Evolutionary conservation across 2,888 invertebrate species (phyloP), one percentile per base, ranked within the genome.

Genomic region (Torymus auratus): DNA sequence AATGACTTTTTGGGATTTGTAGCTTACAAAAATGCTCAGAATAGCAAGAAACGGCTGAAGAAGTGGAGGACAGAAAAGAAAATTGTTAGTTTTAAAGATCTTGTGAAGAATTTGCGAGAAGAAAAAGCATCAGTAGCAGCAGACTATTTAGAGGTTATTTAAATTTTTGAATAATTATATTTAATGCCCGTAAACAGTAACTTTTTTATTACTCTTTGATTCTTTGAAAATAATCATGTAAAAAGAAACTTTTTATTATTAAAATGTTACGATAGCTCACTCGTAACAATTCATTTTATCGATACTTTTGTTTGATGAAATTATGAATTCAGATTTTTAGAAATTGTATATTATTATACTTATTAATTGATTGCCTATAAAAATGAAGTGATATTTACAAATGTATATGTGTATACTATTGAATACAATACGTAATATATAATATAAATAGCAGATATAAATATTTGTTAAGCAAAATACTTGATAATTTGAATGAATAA

Each of bases 51-150:
- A 13, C 58, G 70, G 14, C 20, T 56, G 11, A 70, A 17, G 56
- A 56, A 70, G 2, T n/a, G 17, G 15, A 70, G 70, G 23, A n/a
- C 15, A 20, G 56, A 70, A 15, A 70, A 70, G 23, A 70, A 70
- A 70, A 56, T 70, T 53, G 14, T 2, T n/a, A 70, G 7, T 20
- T 53, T 70, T 11, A 55, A 70, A 52, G 53, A 70, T 13, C 55
- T 70, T 12, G 7, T 70, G 56, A 28, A 5, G 7, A 3, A 28
- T 28, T 28, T 5, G 28, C 3, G 7, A 28, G 28, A 28, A 28
- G 28, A 28, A 28, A 28, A 28, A 28, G 28, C 28, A 28, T 28
- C 28, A 28, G 28, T 4, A 28, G 28, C 28, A 28, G 28, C 28
- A 28, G 7, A 28, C 1, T 28, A 28, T 28, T 28, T 28, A 28